Evolutionary conservation across 1,140 invertebrate genomes (phyloP).

Genomic region (Aporrectodea caliginosa): DNA sequence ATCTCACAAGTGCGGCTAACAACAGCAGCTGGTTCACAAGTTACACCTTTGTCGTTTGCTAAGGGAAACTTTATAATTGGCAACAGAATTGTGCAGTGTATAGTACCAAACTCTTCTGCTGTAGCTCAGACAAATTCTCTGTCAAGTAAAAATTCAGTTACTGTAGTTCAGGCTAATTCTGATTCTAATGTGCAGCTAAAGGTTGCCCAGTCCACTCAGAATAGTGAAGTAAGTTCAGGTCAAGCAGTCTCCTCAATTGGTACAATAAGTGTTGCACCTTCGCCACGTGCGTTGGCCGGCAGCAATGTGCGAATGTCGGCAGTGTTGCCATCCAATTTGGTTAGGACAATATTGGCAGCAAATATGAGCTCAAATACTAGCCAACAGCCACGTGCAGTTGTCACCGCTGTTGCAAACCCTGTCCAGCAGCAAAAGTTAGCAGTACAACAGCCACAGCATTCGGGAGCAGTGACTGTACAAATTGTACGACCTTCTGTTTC

Average conservation of each 20-base stretch:
- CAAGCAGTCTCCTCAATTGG: background rate
- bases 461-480: background rate
- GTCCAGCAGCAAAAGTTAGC: background rate
- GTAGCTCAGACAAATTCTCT: background rate
- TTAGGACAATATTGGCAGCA: background rate
- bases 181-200: background rate
- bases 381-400: background rate
- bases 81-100: background rate
- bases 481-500: background rate
- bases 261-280: background rate
- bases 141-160: background rate
- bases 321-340: background rate
- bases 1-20: background rate
- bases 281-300: too few species aligned
- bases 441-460: background rate
- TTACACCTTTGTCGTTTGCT: background rate
- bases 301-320: background rate
- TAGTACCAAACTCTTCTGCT: background rate
- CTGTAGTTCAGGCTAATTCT: background rate
- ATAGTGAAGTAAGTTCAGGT: background rate
- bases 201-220: background rate
- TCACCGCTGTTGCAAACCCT: background rate
- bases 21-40: background rate
- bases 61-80: background rate
- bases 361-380: background rate